Conservation (phyloP, 2,797 vertebrate genomes). For the Enteromius unitaeniatus region DNA sequence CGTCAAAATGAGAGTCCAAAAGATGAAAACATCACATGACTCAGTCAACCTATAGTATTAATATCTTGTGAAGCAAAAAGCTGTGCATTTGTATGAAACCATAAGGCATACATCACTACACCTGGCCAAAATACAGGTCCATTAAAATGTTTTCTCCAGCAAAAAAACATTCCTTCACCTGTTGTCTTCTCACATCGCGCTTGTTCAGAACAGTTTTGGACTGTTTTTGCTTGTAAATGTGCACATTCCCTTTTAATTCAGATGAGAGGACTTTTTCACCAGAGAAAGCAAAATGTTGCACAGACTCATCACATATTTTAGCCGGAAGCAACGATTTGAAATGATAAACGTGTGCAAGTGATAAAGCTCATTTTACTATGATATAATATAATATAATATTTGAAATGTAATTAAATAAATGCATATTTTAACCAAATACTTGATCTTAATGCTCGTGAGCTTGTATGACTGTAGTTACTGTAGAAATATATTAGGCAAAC, state of each 20-base stretch:
- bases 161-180: neutral
- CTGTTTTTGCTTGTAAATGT: neutral
- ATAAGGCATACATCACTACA: neutral
- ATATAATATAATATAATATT: neutral
- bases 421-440: neutral
- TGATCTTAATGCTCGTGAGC: neutral
- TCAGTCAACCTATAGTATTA: too few species aligned
- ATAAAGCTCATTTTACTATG: too few species aligned
- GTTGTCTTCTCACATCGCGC: neutral
- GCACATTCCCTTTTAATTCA: neutral
- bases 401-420: neutral
- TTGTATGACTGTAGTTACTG: neutral
- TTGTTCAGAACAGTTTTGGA: neutral
- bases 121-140: neutral
- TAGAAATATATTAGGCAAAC: constrained; percentile 1
- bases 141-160: neutral
- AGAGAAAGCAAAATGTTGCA: neutral
- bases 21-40: too few species aligned
- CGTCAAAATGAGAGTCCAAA: neutral
- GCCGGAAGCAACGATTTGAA: neutral
- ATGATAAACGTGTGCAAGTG: neutral
- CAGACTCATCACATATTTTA: neutral
- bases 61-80: too few species aligned
- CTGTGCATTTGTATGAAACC: too few species aligned
- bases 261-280: neutral